A percentile compares a stretch with the other conserved stretches of the same genome.
phyloP scores from a whole-genome alignment of 2,888 invertebrate genomes.

The Gryllus longicercus region DNA sequence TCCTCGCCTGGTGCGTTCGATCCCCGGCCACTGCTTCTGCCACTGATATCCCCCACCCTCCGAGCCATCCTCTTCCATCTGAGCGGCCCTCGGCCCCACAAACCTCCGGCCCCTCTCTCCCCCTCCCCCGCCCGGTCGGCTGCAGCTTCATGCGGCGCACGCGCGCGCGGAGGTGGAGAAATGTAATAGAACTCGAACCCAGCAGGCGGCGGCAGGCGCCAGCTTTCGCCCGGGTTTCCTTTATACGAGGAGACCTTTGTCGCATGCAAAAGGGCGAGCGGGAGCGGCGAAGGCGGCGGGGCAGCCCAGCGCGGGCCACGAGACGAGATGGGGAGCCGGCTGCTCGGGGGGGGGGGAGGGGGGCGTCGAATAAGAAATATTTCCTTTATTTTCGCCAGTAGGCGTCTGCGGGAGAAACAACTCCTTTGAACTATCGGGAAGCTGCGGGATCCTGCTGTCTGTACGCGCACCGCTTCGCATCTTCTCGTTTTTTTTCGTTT shows the following conservation, averaged over 20 bases:
- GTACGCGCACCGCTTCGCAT: not conserved
- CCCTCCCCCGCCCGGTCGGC: no score
- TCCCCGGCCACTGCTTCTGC: no score
- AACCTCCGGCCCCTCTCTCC: no score
- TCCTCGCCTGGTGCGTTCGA: no score
- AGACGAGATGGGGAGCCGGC: no score
- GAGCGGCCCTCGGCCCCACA: no score
- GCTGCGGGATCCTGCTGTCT: not conserved
- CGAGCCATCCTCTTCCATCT: no score
- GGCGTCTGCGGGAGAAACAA: not conserved
- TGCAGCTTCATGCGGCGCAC: not conserved
- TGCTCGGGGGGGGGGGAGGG: not conserved
- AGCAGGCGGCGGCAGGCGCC: not conserved
- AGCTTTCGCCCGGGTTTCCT: not conserved
- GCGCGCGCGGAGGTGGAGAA: constrained; percentile 7
- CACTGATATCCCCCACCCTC: no score
- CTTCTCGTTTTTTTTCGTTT: not conserved
- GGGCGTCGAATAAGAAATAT: not conserved
- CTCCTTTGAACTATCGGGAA: not conserved
- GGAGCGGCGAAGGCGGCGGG: not conserved
- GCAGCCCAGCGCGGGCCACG: not conserved
- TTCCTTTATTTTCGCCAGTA: not conserved
- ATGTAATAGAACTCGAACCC: constrained; percentile 17
- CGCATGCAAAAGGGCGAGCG: constrained; percentile 7
- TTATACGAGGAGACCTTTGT: not conserved